These are phyloP conservation scores for Cryptotis parvus DNA, from an alignment of 2,113 vertebrate species.

Conservation along the genomic window DNA sequence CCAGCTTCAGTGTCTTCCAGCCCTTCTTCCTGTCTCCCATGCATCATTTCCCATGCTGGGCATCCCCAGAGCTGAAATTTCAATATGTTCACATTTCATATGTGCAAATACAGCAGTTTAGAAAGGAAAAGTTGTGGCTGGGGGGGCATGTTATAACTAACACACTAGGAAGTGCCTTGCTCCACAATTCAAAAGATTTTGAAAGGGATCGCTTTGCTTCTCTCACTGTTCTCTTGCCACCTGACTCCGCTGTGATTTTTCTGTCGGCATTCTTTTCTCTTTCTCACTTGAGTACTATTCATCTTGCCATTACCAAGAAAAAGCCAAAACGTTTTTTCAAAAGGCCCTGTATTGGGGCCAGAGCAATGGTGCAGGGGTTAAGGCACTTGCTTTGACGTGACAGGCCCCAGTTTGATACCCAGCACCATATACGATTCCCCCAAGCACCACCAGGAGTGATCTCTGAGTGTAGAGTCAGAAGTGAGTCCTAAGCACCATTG, in stretches of 20 bases:
- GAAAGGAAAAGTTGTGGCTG: constrained; percentile 19
- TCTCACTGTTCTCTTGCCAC: not conserved
- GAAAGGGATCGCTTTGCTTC: not conserved
- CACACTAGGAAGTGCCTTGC: not conserved
- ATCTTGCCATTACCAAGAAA: constrained; percentile 49
- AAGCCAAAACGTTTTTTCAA: not conserved
- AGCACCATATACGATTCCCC: too few species aligned
- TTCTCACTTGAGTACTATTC: constrained; percentile 3
- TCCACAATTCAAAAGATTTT: constrained; percentile 21
- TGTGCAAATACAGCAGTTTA: constrained; percentile 4
- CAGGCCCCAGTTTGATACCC: too few species aligned
- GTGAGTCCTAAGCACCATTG: too few species aligned
- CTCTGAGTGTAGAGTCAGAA: too few species aligned
- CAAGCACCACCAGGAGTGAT: too few species aligned
- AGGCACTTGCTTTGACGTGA: too few species aligned
- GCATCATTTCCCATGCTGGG: constrained; percentile 19
- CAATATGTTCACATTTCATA: constrained; percentile 41
- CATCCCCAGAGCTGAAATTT: constrained; percentile 1
- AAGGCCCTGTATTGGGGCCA: too few species aligned
- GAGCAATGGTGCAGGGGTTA: too few species aligned
- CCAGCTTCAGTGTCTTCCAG: constrained; percentile 6
- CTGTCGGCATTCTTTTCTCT: constrained; percentile 39
- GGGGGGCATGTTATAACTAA: not conserved
- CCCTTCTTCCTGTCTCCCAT: not conserved
- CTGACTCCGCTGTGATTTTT: constrained; percentile 38